Evolutionary conservation across 2,113 vertebrate species (phyloP).

Genomic region (Chloroceryle aenea): DNA sequence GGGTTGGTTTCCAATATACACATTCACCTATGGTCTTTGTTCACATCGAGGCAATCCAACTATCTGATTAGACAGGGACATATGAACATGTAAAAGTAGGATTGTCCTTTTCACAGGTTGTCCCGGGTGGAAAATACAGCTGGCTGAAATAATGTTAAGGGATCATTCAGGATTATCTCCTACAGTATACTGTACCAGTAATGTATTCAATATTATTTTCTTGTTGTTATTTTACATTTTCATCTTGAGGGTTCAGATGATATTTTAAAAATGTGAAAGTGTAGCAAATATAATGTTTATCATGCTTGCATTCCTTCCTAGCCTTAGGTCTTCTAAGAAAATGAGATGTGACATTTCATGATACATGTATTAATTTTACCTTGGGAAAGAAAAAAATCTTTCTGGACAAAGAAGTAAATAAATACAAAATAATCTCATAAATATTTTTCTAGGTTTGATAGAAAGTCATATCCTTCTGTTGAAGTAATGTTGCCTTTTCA

Average conservation of each 20-base stretch:
- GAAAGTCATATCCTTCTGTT: not conserved
- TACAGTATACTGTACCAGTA: not conserved
- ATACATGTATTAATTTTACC: slow-evolving; percentile 46
- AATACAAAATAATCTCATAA: not conserved
- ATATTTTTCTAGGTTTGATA: not conserved
- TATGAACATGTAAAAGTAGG: not conserved
- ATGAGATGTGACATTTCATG: slow-evolving; percentile 28
- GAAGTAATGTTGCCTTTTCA: not conserved
- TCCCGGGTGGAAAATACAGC: not conserved
- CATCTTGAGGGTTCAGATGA: not conserved
- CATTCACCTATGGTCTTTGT: not conserved
- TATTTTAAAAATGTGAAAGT: slow-evolving; percentile 39
- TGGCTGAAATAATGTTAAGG: not conserved
- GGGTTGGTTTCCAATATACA: not conserved
- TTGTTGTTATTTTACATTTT: not conserved
- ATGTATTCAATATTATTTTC: not conserved
- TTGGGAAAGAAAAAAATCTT: slow-evolving; percentile 3
- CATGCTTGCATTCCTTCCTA: not conserved
- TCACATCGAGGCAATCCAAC: not conserved
- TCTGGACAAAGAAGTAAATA: slow-evolving; percentile 22
- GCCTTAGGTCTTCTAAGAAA: slow-evolving; percentile 44
- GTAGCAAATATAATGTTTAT: slow-evolving; percentile 16
- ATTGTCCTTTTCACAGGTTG: not conserved
- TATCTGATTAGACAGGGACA: not conserved
- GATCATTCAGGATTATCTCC: not conserved